Conservation (phyloP, 2,113 vertebrate species). For the Myanophis thanlyinensis region DNA sequence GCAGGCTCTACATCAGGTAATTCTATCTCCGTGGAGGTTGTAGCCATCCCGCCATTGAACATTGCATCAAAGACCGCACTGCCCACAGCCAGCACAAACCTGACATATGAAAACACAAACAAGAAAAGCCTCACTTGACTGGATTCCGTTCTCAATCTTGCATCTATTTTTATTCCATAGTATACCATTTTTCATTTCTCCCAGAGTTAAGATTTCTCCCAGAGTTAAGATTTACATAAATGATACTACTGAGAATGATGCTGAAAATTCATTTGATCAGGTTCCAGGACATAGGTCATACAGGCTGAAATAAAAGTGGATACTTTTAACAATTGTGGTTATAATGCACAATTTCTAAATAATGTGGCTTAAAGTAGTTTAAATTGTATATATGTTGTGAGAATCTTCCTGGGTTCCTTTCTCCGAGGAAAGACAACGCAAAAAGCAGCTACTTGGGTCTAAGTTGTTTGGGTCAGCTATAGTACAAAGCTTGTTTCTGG, state of each 20-base stretch:
- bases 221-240: background rate
- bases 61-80: conserved; percentile 96
- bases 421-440: background rate
- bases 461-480: background rate
- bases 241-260: background rate
- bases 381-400: background rate
- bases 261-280: background rate
- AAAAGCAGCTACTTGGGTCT: background rate
- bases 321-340: background rate
- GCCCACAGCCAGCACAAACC: conserved; percentile 94
- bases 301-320: background rate
- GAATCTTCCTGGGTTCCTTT: background rate
- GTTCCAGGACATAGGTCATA: background rate
- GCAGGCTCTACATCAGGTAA: conserved; percentile 95
- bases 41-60: conserved; percentile 98
- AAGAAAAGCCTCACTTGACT: background rate
- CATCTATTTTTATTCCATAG: background rate
- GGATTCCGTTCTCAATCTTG: background rate
- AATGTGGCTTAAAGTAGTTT: background rate
- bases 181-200: background rate
- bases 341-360: background rate
- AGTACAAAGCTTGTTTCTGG: background rate
- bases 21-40: conserved; percentile 95
- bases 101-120: conserved; percentile 43
- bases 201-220: background rate